phyloP scores from a whole-genome alignment of 2,888 invertebrate genomes.

The Pelosia muscerda region DNA sequence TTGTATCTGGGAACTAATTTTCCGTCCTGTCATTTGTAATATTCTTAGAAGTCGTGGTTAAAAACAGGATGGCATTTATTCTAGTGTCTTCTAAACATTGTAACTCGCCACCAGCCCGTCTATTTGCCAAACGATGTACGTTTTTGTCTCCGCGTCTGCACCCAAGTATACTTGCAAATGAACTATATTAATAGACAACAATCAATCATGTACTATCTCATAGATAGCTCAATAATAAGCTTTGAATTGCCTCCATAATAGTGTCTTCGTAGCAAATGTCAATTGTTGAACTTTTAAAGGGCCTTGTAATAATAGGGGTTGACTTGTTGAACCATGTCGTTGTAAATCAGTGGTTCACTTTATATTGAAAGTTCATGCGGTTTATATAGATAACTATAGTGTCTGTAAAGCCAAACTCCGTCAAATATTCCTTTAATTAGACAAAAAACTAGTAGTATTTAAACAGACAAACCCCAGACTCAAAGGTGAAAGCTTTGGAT shows the following conservation, averaged over 20 bases:
- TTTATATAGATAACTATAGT: slow-evolving; percentile 7
- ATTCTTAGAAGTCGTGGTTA: background rate
- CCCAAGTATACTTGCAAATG: slow-evolving; percentile 40
- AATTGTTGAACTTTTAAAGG: slow-evolving; percentile 81
- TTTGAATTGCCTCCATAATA: slow-evolving; percentile 67
- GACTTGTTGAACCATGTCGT: slow-evolving; percentile 72
- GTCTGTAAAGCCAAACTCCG: too few relatives aligned
- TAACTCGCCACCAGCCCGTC: slow-evolving; percentile 3
- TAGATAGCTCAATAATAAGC: slow-evolving; percentile 64
- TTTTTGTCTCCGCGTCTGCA: slow-evolving; percentile 47
- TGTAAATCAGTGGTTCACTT: slow-evolving; percentile 73
- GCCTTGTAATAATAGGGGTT: slow-evolving; percentile 70
- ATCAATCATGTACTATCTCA: slow-evolving; percentile 56
- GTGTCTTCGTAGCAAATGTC: slow-evolving; percentile 77
- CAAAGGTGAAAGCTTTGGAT: too few relatives aligned
- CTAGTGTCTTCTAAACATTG: background rate
- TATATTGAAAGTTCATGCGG: slow-evolving; percentile 71
- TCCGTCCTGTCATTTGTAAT: too few relatives aligned
- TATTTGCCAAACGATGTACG: slow-evolving; percentile 29
- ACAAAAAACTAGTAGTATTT: too few relatives aligned
- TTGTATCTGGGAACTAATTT: too few relatives aligned
- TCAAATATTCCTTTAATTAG: too few relatives aligned
- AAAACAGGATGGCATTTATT: background rate
- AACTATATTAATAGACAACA: slow-evolving; percentile 53
- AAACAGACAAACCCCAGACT: too few relatives aligned